Evolutionary conservation across 2,113 vertebrate genomes (phyloP).

Genomic region (Athene cunicularia): DNA sequence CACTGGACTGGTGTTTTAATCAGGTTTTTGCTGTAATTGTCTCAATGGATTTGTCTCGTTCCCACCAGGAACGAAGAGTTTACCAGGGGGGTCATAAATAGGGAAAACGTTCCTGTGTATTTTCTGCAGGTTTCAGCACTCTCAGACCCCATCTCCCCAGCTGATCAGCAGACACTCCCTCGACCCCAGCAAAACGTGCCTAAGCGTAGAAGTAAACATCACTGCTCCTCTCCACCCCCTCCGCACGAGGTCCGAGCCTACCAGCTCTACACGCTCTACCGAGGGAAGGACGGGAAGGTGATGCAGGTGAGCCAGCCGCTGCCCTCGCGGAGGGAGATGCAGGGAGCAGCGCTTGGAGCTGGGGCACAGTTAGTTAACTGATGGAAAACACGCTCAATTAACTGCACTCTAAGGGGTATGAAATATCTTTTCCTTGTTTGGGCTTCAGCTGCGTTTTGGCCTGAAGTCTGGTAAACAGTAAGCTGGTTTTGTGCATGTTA

Average conservation of each 20-base stretch:
- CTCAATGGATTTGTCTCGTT: neutral
- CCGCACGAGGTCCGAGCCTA: conserved; percentile 93
- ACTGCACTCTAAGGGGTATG: neutral
- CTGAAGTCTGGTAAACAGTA: neutral
- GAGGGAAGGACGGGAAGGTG: conserved; percentile 91
- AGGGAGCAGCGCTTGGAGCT: neutral
- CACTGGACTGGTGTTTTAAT: neutral
- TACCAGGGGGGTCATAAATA: neutral
- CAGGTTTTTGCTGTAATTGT: neutral
- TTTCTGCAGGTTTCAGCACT: conserved; percentile 80
- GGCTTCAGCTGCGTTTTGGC: neutral
- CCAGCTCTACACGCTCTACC: conserved; percentile 95
- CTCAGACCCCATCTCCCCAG: conserved; percentile 85
- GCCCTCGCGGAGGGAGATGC: neutral
- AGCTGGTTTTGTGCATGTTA: neutral
- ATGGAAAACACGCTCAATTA: rapidly evolving
- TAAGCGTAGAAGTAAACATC: conserved; percentile 73
- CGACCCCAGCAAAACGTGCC: conserved; percentile 63
- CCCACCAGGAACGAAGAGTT: neutral
- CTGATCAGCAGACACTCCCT: conserved; percentile 75
- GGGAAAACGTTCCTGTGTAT: neutral
- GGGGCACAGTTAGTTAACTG: rapidly evolving
- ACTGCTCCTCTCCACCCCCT: conserved; percentile 74
- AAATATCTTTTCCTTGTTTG: neutral
- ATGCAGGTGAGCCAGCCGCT: conserved; percentile 84